A percentile compares a stretch with the other conserved stretches of the same genome.
These are phyloP conservation scores for Mizuhopecten yessoensis DNA, from an alignment of 1,140 invertebrate species.

Conservation along the genomic window DNA sequence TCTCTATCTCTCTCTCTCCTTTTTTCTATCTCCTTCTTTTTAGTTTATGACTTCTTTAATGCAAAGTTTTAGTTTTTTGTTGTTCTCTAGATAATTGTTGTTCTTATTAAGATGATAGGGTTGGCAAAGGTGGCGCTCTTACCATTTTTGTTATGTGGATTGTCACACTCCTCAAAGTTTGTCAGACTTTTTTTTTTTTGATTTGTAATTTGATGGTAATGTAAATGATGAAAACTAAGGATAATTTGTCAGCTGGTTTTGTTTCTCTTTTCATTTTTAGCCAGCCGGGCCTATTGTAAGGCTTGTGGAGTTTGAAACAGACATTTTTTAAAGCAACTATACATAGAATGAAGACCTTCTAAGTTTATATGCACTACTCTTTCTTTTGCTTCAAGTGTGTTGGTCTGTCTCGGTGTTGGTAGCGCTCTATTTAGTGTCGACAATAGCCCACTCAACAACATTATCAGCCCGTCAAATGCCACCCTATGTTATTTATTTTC, in stretches of 20 bases:
- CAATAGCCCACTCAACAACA: not conserved
- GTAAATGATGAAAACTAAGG: not conserved
- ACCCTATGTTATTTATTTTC: not conserved
- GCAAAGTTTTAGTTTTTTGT: not conserved
- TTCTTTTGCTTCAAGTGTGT: slow-evolving; percentile 27
- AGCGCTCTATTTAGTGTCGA: not conserved
- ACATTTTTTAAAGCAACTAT: slow-evolving; percentile 57
- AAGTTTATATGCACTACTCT: not conserved
- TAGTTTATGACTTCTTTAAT: not conserved
- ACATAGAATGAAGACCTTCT: slow-evolving; percentile 20
- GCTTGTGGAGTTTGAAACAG: slow-evolving; percentile 70
- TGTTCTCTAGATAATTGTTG: not conserved
- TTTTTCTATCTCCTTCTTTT: not conserved
- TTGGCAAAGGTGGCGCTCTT: not conserved
- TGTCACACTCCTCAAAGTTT: not conserved
- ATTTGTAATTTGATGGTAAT: not conserved
- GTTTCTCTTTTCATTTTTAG: slow-evolving; percentile 69
- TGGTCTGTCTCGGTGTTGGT: slow-evolving; percentile 16
- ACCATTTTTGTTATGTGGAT: not conserved
- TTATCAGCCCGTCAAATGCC: not conserved
- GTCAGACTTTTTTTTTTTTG: not conserved
- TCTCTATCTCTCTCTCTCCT: not conserved
- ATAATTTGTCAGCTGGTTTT: slow-evolving; percentile 40
- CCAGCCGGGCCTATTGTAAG: slow-evolving; percentile 67
- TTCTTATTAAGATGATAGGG: not conserved